Evolutionary conservation across 1,140 invertebrate species (phyloP), one percentile per base, ranked within the genome.

Genomic region (Drosophila triauraria): DNA sequence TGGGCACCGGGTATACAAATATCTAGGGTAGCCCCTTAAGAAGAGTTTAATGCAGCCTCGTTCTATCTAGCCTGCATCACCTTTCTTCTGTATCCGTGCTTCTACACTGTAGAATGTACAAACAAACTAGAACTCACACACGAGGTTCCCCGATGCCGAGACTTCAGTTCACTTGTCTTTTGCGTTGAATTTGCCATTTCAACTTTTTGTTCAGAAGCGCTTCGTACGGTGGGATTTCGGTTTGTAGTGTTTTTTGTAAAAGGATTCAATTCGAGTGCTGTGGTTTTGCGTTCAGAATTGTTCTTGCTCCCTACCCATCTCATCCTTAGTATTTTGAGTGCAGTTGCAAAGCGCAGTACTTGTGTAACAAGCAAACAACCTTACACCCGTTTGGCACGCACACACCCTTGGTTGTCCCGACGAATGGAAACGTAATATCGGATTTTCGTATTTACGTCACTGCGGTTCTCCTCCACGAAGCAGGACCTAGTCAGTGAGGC

Each of bases 381-480:
- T 56, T 56, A 56, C 53, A 56, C 53, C 53, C 53, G 35, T 35
- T 6, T 25, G 20, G 67, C 63, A 78, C 17, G 38, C 46, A 42
- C 50, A 61, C 23, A 58, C 59, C 27, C 17, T 38, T 17, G 27
- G 53, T 13, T 6, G 42, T 35, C 30, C 43, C 46, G 68, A 71
- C 80, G 72, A 82, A 86, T 86, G 70, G 84, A 90, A 88, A 84
- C 78, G 80, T 90, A 81, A 88, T 90, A 84, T 88, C 84, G 74
- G 84, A 90, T 88, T 88, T 88, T 88, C 80, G 62, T 90, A 88
- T 88, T 88, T 90, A 84, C 81, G 78, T 84, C 84, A 84, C 85
- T 84, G 78, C 68, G 85, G 78, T 81, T 90, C 68, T 44, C 71
- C 40, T 67, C 56, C 46, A 44, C 42, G 9, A 35, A 27, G 44